Evolutionary conservation across 2,888 invertebrate species (phyloP).

Genomic region (Abrostola triplasia): DNA sequence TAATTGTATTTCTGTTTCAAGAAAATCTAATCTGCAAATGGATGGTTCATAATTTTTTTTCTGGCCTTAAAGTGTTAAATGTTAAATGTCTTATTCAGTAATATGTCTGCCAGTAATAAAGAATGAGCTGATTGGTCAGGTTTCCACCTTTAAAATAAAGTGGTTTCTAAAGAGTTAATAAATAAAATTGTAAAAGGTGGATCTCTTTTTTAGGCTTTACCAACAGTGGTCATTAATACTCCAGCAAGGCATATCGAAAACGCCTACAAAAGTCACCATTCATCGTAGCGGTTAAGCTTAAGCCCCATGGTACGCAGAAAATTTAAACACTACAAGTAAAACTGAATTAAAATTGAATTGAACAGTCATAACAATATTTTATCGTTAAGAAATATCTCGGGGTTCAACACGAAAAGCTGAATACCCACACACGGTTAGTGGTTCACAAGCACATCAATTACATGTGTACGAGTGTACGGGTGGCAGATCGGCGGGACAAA

Average conservation of each 20-base stretch:
- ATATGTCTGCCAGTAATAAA: neutral
- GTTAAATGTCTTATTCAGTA: neutral
- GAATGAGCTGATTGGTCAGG: too few species aligned
- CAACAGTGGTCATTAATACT: too few species aligned
- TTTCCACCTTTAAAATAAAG: too few species aligned
- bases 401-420: slow-evolving; percentile 22
- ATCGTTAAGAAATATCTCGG: slow-evolving; percentile 12
- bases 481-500: slow-evolving; percentile 66
- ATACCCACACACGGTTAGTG: slow-evolving; percentile 64
- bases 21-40: slow-evolving; percentile 27
- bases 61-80: neutral
- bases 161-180: too few species aligned
- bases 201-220: too few species aligned
- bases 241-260: too few species aligned
- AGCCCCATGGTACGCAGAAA: too few species aligned
- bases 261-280: too few species aligned
- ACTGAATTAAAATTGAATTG: neutral
- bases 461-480: slow-evolving; percentile 54
- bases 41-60: slow-evolving; percentile 20
- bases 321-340: too few species aligned
- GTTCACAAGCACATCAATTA: slow-evolving; percentile 69
- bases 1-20: slow-evolving; percentile 37
- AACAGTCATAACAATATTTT: neutral
- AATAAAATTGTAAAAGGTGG: too few species aligned
- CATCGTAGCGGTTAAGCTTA: too few species aligned